Evolutionary conservation across 1,140 invertebrate species (phyloP).

Genomic region (Mercenaria mercenaria): DNA sequence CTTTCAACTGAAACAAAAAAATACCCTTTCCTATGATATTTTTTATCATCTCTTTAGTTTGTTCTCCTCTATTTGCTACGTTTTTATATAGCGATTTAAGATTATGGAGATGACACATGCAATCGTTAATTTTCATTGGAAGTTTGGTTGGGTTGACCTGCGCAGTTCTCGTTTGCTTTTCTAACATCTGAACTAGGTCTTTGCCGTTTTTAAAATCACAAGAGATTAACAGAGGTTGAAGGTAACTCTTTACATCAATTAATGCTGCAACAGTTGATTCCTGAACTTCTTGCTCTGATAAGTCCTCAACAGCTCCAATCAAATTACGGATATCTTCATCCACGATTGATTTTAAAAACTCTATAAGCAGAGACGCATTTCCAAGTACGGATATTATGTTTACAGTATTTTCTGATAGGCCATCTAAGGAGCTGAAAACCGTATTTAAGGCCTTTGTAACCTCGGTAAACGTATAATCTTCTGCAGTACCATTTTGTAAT

Average conservation of each 20-base stretch:
- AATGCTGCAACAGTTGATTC: conserved; percentile 74
- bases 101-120: conserved; percentile 70
- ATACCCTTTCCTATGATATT: conserved; percentile 64
- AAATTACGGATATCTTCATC: conserved; percentile 76
- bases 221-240: conserved; percentile 68
- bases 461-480: conserved; percentile 26
- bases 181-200: too few relatives aligned
- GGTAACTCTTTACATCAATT: conserved; percentile 70
- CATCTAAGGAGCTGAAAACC: not conserved
- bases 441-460: conserved; percentile 28
- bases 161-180: too few relatives aligned
- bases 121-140: conserved; percentile 69
- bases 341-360: conserved; percentile 68
- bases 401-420: conserved; percentile 23
- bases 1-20: conserved; percentile 63
- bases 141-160: too few relatives aligned
- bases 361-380: conserved; percentile 60
- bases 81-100: conserved; percentile 72
- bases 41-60: conserved; percentile 73
- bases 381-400: conserved; percentile 64
- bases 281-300: conserved; percentile 72
- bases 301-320: conserved; percentile 78
- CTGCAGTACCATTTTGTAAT: not conserved
- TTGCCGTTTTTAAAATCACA: too few relatives aligned
- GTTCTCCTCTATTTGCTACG: conserved; percentile 76